Conservation (phyloP, 2,888 invertebrate species). For the Dendrolimus houi region DNA sequence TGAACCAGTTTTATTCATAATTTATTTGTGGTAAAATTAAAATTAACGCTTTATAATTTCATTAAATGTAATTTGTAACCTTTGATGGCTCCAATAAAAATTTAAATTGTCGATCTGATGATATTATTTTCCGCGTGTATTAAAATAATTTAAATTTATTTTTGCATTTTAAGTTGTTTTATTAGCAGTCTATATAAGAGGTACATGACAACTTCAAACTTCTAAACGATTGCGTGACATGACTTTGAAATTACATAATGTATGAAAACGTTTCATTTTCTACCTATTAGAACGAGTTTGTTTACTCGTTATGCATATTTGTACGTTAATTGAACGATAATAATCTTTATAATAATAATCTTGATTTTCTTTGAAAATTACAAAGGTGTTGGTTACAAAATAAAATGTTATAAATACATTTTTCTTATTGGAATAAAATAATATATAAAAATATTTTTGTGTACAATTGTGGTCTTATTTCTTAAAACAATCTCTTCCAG, state of each 20-base stretch:
- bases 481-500: no score
- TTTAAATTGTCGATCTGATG: neutral
- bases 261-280: no score
- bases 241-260: neutral
- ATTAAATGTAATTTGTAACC: neutral
- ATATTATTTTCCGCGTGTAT: neutral
- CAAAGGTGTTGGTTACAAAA: no score
- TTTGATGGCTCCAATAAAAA: neutral
- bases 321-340: no score
- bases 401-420: no score
- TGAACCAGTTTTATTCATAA: neutral
- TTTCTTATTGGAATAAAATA: no score
- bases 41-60: neutral
- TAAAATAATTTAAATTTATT: neutral
- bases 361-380: no score
- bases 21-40: neutral
- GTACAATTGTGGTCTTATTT: no score
- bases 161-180: neutral
- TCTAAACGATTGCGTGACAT: neutral
- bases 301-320: no score
- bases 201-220: neutral
- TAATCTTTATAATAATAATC: no score
- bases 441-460: no score
- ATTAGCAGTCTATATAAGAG: neutral
- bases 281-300: no score